These are phyloP conservation scores for Drosophila takahashii DNA, from an alignment of 1,140 invertebrate species.

Conservation along the genomic window DNA sequence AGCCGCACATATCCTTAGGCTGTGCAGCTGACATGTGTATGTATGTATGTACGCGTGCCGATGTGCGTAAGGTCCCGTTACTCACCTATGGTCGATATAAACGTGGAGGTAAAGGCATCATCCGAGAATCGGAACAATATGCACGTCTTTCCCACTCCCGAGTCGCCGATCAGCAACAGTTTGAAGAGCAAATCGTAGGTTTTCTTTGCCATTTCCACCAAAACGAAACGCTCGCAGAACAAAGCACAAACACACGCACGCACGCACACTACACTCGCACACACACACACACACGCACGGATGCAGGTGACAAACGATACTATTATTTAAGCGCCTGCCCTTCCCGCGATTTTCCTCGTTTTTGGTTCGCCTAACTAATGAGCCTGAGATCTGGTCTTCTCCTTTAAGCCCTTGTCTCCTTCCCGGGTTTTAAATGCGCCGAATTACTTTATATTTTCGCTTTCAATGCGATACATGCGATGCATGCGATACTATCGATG, in stretches of 20 bases:
- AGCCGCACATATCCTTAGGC: conserved; percentile 42
- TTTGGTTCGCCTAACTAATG: neutral
- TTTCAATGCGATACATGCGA: too few relatives aligned
- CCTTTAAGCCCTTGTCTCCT: neutral
- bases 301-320: conserved; percentile 38
- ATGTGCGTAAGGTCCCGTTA: conserved; percentile 41
- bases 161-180: conserved; percentile 98
- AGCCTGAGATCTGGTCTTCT: neutral
- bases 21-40: conserved; percentile 30
- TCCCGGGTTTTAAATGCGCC: conserved; percentile 13
- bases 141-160: conserved; percentile 99
- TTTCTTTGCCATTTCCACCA: conserved; percentile 93
- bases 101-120: conserved; percentile 99
- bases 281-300: conserved; percentile 12
- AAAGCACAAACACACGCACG: conserved; percentile 58
- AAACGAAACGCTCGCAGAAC: conserved; percentile 48
- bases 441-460: conserved; percentile 25
- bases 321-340: conserved; percentile 8
- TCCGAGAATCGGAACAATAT: conserved; percentile 99
- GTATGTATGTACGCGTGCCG: conserved; percentile 11
- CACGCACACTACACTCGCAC: conserved; percentile 37
- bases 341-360: neutral
- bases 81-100: conserved; percentile 99
- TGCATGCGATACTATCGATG: conserved; percentile 5
- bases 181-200: conserved; percentile 99